These are phyloP conservation scores for Litocranius walleri DNA, from an alignment of 2,113 vertebrate genomes.

Conservation along the genomic window DNA sequence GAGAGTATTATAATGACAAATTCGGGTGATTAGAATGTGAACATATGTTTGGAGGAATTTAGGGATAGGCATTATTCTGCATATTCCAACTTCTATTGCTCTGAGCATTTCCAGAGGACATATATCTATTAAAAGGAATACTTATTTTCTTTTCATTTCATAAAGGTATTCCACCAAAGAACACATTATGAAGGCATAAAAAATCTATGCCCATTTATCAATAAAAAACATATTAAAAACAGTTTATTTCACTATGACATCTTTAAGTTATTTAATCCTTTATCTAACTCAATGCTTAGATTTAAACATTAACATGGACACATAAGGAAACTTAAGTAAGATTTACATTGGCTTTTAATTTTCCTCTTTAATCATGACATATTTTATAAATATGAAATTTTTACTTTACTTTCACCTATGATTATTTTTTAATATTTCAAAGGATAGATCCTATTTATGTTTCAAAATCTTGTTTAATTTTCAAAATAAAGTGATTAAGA, in stretches of 20 bases:
- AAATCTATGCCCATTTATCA: background rate
- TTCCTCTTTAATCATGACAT: background rate
- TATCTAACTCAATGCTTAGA: background rate
- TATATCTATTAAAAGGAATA: background rate
- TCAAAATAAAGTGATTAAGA: background rate
- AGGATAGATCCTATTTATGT: background rate
- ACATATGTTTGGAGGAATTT: fast-evolving
- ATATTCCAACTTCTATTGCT: background rate
- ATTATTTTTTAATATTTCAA: background rate
- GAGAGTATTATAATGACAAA: background rate
- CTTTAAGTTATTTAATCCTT: background rate
- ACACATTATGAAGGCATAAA: background rate
- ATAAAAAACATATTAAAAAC: background rate
- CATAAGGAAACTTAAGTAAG: background rate
- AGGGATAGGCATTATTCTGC: fast-evolving
- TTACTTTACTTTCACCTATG: background rate
- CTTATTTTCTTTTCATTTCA: background rate
- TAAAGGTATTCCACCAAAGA: background rate
- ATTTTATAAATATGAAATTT: background rate
- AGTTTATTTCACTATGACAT: background rate
- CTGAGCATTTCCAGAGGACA: background rate
- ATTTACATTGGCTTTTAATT: background rate
- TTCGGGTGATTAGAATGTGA: background rate
- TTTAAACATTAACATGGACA: background rate
- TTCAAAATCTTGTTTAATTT: background rate